Evolutionary conservation across 2,797 vertebrate genomes (phyloP).

Genomic region (Zalophus californianus): DNA sequence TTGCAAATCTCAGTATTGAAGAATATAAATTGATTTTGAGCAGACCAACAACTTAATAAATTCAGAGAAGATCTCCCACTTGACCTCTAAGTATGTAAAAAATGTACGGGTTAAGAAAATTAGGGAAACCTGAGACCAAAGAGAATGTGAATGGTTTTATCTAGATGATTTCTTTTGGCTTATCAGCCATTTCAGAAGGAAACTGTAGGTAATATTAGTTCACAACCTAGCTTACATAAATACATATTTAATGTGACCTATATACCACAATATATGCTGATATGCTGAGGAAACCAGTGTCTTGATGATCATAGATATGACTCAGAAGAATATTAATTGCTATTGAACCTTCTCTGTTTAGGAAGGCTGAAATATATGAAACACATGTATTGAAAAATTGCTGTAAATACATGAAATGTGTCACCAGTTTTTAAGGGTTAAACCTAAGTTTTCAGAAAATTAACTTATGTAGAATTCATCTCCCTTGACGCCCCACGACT

Average conservation of each 20-base stretch:
- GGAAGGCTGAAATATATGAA: neutral
- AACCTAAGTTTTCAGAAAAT: neutral
- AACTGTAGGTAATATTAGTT: neutral
- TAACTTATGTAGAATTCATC: neutral
- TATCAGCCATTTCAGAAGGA: conserved; percentile 3
- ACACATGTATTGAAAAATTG: neutral
- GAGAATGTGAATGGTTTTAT: conserved; percentile 15
- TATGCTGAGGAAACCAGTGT: neutral
- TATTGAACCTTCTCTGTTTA: neutral
- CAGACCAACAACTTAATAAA: neutral
- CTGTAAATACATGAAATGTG: neutral
- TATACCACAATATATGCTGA: neutral
- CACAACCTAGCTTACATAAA: neutral
- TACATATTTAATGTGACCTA: neutral
- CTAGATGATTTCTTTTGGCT: neutral
- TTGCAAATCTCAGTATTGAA: neutral
- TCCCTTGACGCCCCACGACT: neutral
- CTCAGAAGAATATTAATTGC: neutral
- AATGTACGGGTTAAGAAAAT: conserved; percentile 30
- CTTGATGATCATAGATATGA: neutral
- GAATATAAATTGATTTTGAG: conserved; percentile 52
- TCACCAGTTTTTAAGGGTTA: neutral
- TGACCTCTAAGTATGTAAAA: neutral
- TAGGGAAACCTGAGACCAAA: neutral
- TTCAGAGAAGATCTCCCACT: neutral